These are phyloP conservation scores for Phymorhynchus buccinoides DNA, from an alignment of 1,140 invertebrate genomes.

Conservation along the genomic window DNA sequence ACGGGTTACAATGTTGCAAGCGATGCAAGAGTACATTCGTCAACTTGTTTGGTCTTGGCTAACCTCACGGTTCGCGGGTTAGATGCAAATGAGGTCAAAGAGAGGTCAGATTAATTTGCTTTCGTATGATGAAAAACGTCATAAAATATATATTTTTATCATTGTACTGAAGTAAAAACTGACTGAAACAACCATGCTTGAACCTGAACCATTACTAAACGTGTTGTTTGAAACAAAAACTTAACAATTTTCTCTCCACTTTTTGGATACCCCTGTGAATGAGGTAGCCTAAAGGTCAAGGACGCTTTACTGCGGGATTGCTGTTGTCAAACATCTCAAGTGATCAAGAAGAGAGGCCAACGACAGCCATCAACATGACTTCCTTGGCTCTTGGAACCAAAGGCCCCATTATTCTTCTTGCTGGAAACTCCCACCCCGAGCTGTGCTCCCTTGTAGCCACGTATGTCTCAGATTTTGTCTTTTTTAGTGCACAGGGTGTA, in stretches of 20 bases:
- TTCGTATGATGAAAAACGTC: background rate
- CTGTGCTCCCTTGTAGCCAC: constrained; percentile 90
- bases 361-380: background rate
- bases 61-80: constrained; percentile 2
- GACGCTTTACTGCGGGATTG: background rate
- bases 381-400: constrained; percentile 48
- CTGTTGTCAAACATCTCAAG: too few species aligned
- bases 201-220: too few species aligned
- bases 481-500: too few species aligned
- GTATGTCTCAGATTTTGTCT: constrained; percentile 76
- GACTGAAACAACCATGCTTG: too few species aligned
- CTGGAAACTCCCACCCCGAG: constrained; percentile 96
- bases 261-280: background rate
- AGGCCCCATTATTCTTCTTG: constrained; percentile 75
- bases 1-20: too few species aligned
- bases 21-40: constrained; percentile 78
- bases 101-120: background rate
- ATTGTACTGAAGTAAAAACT: too few species aligned
- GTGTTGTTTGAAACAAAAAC: background rate
- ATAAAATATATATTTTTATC: too few species aligned
- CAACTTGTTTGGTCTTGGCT: background rate
- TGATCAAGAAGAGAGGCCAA: background rate
- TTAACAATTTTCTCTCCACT: background rate
- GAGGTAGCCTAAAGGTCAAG: background rate
- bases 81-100: constrained; percentile 11